Conservation (phyloP, 1,140 invertebrate genomes). For the Antheraea mylitta region DNA sequence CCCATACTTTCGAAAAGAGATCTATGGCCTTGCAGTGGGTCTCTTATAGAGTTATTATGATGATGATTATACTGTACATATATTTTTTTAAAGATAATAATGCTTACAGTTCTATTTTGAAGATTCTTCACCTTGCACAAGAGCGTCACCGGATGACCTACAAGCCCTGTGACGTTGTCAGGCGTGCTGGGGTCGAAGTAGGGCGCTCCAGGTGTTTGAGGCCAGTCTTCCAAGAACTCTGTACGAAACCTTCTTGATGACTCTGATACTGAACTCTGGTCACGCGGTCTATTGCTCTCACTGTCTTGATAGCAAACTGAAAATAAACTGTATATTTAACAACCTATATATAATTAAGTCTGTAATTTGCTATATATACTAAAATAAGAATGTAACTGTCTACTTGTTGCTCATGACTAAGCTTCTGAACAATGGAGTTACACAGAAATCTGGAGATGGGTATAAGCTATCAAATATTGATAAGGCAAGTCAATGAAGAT, state of each 20-base stretch:
- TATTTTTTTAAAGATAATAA: background rate
- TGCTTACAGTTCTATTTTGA: conserved; percentile 91
- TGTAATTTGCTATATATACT: too few relatives aligned
- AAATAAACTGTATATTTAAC: conserved; percentile 15
- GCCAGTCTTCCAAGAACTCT: conserved; percentile 87
- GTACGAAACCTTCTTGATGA: conserved; percentile 84
- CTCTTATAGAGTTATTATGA: too few relatives aligned
- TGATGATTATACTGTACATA: too few relatives aligned
- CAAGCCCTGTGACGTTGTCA: conserved; percentile 91
- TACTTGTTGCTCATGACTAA: too few relatives aligned
- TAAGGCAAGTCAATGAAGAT: too few relatives aligned
- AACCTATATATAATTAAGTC: background rate
- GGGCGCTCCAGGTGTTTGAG: conserved; percentile 86
- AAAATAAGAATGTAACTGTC: too few relatives aligned
- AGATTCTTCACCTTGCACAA: conserved; percentile 93
- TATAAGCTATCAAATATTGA: too few relatives aligned
- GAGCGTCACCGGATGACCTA: conserved; percentile 92
- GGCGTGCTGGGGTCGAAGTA: conserved; percentile 89
- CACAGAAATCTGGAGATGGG: too few relatives aligned
- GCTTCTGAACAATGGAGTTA: too few relatives aligned
- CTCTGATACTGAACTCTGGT: conserved; percentile 71
- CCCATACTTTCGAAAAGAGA: too few relatives aligned
- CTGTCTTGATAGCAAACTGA: conserved; percentile 66
- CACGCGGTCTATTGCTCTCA: conserved; percentile 47
- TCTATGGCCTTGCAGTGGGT: too few relatives aligned